Conservation (phyloP, 2,113 vertebrate genomes). For the Verasper variegatus region DNA sequence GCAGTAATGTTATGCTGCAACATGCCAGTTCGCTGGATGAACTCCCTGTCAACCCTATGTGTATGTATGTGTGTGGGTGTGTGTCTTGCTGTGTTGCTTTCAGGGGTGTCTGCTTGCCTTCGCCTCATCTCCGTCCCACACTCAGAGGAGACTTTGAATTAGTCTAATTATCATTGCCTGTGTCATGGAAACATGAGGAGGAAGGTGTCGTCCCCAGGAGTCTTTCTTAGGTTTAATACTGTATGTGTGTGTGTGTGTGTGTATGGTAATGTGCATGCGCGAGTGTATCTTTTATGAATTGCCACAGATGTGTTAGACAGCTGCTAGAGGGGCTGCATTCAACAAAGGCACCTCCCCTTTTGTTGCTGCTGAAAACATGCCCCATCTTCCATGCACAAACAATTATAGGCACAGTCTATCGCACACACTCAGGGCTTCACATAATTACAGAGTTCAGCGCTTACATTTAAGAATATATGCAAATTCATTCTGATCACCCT, state of each 20-base stretch:
- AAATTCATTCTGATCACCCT: conserved; percentile 64
- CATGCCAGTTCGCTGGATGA: conserved; percentile 58
- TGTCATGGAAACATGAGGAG: conserved; percentile 74
- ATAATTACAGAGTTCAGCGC: conserved; percentile 76
- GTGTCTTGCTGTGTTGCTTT: conserved; percentile 35
- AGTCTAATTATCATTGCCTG: conserved; percentile 76
- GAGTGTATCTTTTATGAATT: conserved; percentile 71
- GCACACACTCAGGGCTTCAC: conserved; percentile 55
- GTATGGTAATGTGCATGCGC: conserved; percentile 43
- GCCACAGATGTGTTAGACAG: conserved; percentile 77
- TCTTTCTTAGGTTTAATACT: conserved; percentile 29
- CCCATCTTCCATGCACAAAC: conserved; percentile 55
- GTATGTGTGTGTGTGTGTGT: background rate
- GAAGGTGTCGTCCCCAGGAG: conserved; percentile 68
- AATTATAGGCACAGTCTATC: conserved; percentile 51
- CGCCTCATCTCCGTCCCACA: conserved; percentile 44
- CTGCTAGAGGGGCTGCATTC: conserved; percentile 70
- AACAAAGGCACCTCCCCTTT: conserved; percentile 51
- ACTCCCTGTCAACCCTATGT: conserved; percentile 69
- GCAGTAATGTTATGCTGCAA: conserved; percentile 45
- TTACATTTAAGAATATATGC: conserved; percentile 73
- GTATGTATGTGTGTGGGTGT: background rate
- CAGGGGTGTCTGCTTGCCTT: conserved; percentile 49
- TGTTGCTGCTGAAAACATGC: conserved; percentile 56
- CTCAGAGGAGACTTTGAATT: conserved; percentile 76